A percentile compares a stretch with the other conserved stretches of the same genome.
These are phyloP conservation scores for Triplophysa rosa DNA, from an alignment of 2,113 vertebrate genomes.

Conservation along the genomic window DNA sequence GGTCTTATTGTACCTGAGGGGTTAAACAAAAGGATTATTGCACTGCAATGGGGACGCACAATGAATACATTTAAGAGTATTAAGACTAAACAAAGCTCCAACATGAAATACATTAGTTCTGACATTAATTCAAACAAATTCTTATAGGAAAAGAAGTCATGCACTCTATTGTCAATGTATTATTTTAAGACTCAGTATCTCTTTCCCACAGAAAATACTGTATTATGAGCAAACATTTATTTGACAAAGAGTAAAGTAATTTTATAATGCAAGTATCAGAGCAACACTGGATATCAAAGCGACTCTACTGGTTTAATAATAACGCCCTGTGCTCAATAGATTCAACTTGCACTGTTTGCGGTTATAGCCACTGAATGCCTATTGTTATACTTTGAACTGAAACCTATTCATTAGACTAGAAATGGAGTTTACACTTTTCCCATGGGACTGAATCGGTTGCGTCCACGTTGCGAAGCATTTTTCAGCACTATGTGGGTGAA, in stretches of 20 bases:
- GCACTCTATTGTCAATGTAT: not conserved
- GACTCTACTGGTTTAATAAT: not conserved
- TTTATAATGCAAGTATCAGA: not conserved
- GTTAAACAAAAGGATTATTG: conserved; percentile 64
- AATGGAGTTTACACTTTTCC: conserved; percentile 66
- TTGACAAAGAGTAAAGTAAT: not conserved
- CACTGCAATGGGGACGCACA: conserved; percentile 66
- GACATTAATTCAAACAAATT: not conserved
- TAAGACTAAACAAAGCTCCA: conserved; percentile 62
- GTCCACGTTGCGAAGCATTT: conserved; percentile 22
- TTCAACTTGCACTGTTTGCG: not conserved
- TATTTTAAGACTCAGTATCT: not conserved
- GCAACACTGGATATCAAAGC: not conserved
- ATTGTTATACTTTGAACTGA: not conserved
- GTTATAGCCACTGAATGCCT: not conserved
- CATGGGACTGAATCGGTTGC: not conserved
- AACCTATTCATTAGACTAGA: not conserved
- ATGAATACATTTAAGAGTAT: conserved; percentile 76
- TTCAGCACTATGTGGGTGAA: conserved; percentile 59
- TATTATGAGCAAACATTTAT: not conserved
- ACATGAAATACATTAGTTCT: conserved; percentile 62
- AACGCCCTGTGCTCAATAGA: not conserved
- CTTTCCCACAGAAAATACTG: not conserved
- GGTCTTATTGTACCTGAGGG: conserved; percentile 91
- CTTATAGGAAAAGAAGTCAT: not conserved